These are phyloP conservation scores for Hyla sarda DNA, from an alignment of 2,113 vertebrate species.

Conservation along the genomic window DNA sequence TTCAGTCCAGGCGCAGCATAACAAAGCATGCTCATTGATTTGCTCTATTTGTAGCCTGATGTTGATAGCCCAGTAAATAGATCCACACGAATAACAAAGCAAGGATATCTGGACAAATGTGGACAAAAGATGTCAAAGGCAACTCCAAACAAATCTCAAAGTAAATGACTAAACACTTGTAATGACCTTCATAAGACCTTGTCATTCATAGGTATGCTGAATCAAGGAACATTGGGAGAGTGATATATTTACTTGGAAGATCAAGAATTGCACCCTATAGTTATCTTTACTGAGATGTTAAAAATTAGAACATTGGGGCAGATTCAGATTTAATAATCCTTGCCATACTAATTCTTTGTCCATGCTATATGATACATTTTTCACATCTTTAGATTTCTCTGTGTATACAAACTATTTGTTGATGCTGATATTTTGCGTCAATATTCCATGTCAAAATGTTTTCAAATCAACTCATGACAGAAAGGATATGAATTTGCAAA, in stretches of 20 bases:
- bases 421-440: no score
- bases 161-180: not conserved
- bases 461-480: no score
- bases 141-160: not conserved
- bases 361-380: no score
- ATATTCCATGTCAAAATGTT: no score
- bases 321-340: no score
- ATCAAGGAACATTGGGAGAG: not conserved
- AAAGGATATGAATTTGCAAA: no score
- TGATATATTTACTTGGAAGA: no score
- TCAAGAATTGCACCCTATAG: not conserved
- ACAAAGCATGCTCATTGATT: conserved; percentile 48
- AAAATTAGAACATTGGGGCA: not conserved
- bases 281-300: not conserved
- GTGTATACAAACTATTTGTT: no score
- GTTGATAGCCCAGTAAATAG: conserved; percentile 50
- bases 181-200: conserved; percentile 25
- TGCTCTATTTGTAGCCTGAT: conserved; percentile 45
- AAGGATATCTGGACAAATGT: conserved; percentile 37
- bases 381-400: no score
- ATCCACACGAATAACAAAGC: conserved; percentile 39
- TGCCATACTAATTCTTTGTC: no score
- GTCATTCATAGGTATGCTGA: not conserved
- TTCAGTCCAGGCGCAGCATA: conserved; percentile 43
- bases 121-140: conserved; percentile 24